A percentile compares a stretch with the other conserved stretches of the same genome.
Conservation (phyloP, 35 echinoderm and acorn worm genomes). For the Acanthaster planci region DNA sequence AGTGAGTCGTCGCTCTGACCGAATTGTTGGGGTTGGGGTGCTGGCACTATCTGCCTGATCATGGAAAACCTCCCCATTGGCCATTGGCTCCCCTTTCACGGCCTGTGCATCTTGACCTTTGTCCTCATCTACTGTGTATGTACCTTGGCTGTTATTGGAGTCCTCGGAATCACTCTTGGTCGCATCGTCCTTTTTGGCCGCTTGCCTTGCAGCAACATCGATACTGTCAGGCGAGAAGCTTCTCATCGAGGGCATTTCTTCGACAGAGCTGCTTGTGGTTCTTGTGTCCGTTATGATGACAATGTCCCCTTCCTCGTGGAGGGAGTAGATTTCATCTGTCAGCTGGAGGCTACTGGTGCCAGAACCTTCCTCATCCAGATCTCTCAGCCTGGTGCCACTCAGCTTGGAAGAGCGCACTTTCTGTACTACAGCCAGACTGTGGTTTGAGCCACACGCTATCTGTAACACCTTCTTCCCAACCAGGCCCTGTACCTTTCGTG, state of each 20-base stretch:
- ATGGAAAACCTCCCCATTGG: conserved; percentile 34
- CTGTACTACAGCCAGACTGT: conserved; percentile 80
- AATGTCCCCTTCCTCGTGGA: conserved; percentile 88
- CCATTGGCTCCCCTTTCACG: neutral
- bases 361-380: conserved; percentile 78
- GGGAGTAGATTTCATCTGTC: conserved; percentile 66
- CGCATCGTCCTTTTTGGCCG: conserved; percentile 5
- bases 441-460: conserved; percentile 72
- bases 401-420: conserved; percentile 67
- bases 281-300: conserved; percentile 89
- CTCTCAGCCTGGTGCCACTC: conserved; percentile 50
- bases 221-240: conserved; percentile 94
- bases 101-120: conserved; percentile 3
- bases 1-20: neutral
- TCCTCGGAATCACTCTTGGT: conserved; percentile 34
- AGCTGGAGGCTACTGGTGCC: conserved; percentile 52
- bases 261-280: conserved; percentile 41
- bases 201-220: conserved; percentile 62
- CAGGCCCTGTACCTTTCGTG: conserved; percentile 75
- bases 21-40: neutral
- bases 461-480: conserved; percentile 82
- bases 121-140: conserved; percentile 77
- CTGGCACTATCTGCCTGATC: conserved; percentile 10
- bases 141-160: conserved; percentile 71
- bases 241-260: conserved; percentile 37